Conservation (phyloP, 2,888 invertebrate genomes). For the Alitta virens region DNA sequence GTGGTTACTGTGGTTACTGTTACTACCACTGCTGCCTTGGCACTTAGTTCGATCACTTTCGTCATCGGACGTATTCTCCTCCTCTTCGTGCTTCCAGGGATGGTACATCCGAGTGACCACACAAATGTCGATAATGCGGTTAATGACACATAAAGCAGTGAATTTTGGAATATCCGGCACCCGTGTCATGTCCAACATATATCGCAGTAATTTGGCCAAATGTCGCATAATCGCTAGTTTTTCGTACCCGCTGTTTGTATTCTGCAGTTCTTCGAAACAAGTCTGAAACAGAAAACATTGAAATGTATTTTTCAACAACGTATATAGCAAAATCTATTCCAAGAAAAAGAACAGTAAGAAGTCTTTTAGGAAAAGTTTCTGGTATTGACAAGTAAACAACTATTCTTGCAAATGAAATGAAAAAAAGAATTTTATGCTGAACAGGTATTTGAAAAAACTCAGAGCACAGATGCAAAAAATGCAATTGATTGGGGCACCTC, state of each 20-base stretch:
- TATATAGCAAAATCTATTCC: too few relatives aligned
- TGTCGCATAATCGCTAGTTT: slow-evolving; percentile 53
- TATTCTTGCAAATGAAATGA: too few relatives aligned
- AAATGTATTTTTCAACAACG: too few relatives aligned
- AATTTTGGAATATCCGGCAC: slow-evolving; percentile 59
- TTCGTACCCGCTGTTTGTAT: slow-evolving; percentile 25
- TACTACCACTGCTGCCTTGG: not conserved
- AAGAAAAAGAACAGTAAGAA: too few relatives aligned
- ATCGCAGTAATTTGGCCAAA: slow-evolving; percentile 61
- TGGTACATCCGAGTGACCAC: slow-evolving; percentile 58
- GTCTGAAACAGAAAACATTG: slow-evolving; percentile 26
- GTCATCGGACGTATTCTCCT: not conserved
- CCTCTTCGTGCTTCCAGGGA: slow-evolving; percentile 28
- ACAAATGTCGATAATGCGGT: slow-evolving; percentile 62
- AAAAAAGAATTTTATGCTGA: too few relatives aligned
- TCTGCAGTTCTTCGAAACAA: slow-evolving; percentile 27
- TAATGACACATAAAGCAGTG: slow-evolving; percentile 64
- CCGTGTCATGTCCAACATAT: slow-evolving; percentile 62
- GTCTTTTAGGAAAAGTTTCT: too few relatives aligned
- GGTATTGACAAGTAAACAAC: too few relatives aligned
- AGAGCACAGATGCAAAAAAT: too few relatives aligned
- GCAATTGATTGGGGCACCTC: too few relatives aligned
- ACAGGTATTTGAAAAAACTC: too few relatives aligned
- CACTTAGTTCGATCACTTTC: not conserved
- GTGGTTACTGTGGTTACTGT: not conserved